Conservation (phyloP, 2,113 vertebrate species). For the Numida meleagris region DNA sequence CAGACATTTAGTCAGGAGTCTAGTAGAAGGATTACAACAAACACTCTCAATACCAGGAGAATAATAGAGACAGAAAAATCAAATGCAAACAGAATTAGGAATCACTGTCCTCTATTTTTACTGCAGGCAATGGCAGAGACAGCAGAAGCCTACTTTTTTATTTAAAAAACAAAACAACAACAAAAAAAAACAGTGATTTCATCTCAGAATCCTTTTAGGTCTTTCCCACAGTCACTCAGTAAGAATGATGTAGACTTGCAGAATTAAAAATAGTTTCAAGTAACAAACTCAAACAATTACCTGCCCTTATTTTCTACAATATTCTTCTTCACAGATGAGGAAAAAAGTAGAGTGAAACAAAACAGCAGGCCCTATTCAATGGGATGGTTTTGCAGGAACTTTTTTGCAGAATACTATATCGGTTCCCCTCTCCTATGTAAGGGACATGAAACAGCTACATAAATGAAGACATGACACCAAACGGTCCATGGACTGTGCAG, state of each 20-base stretch:
- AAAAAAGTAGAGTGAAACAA: neutral
- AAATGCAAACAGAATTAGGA: neutral
- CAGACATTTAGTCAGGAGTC: neutral
- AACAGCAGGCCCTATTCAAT: neutral
- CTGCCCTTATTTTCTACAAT: neutral
- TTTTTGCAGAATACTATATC: neutral
- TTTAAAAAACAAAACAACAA: no score
- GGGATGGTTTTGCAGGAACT: neutral
- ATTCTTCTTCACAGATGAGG: neutral
- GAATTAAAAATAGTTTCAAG: neutral
- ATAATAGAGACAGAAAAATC: neutral
- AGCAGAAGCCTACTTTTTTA: neutral
- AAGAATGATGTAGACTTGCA: neutral
- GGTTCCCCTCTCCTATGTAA: neutral
- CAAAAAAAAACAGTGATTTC: no score
- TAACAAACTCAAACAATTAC: neutral
- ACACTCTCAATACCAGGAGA: neutral
- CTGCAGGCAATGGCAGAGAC: neutral
- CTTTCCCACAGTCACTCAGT: neutral
- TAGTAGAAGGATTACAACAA: neutral
- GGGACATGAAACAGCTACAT: neutral
- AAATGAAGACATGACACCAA: neutral
- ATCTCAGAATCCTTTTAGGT: neutral
- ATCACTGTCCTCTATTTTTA: neutral
- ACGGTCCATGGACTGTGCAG: accelerated